Conservation (phyloP, 1,140 invertebrate species). For the Drosophila truncata region DNA sequence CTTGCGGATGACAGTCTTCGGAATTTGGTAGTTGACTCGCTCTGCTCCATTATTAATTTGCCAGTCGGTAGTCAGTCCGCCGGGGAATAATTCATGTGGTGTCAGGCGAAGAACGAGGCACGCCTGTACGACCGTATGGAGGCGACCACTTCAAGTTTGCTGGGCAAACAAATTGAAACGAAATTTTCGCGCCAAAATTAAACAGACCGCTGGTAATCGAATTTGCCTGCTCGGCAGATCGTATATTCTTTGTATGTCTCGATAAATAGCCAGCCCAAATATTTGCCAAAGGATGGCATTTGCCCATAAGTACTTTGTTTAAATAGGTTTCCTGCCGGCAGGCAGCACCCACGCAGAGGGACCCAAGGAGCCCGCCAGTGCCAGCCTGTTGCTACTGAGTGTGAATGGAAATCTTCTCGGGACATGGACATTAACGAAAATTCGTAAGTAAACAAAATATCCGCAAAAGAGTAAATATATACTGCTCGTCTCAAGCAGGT, state of each 20-base stretch:
- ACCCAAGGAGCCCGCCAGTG: slow-evolving; percentile 1
- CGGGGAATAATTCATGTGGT: slow-evolving; percentile 52
- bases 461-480: slow-evolving; percentile 75
- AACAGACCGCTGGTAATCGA: slow-evolving; percentile 49
- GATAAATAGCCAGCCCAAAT: slow-evolving; percentile 61
- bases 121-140: background rate
- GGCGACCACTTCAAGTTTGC: slow-evolving; percentile 23
- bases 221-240: slow-evolving; percentile 44
- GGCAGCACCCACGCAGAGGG: slow-evolving; percentile 38
- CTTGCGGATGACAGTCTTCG: slow-evolving; percentile 40
- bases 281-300: slow-evolving; percentile 80
- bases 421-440: slow-evolving; percentile 64
- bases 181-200: slow-evolving; percentile 67
- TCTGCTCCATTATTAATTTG: slow-evolving; percentile 54
- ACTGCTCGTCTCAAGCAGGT: slow-evolving; percentile 50
- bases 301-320: slow-evolving; percentile 80
- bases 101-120: slow-evolving; percentile 15
- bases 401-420: slow-evolving; percentile 57
- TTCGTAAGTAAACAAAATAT: slow-evolving; percentile 79
- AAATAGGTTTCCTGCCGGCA: slow-evolving; percentile 70
- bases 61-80: slow-evolving; percentile 15
- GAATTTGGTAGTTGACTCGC: slow-evolving; percentile 29
- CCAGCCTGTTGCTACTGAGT: slow-evolving; percentile 26
- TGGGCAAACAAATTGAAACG: slow-evolving; percentile 52
- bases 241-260: slow-evolving; percentile 28